Conservation (phyloP, 2,113 vertebrate genomes). For the Mus pahari region DNA sequence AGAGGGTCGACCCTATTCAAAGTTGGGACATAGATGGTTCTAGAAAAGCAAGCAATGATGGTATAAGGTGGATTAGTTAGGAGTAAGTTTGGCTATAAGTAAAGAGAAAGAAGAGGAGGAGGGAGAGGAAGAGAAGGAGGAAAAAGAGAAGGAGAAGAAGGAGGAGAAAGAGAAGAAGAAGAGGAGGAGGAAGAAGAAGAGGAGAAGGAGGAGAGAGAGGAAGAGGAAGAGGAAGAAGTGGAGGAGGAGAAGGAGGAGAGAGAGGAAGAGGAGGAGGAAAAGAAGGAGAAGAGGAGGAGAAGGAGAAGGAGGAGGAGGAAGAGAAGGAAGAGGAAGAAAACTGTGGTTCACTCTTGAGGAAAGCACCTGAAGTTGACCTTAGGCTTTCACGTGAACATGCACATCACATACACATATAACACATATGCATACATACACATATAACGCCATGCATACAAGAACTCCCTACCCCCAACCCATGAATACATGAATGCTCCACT, state of each 20-base stretch:
- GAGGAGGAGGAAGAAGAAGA: background rate
- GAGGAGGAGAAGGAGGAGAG: background rate
- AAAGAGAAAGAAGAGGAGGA: background rate
- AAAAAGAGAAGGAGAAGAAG: too few relatives aligned
- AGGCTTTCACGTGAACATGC: background rate
- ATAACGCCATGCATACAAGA: background rate
- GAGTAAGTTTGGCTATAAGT: background rate
- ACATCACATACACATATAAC: background rate
- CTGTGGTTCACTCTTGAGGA: background rate
- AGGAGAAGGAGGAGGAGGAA: background rate
- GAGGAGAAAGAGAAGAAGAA: background rate
- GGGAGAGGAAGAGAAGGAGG: background rate
- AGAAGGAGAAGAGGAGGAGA: background rate
- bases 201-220: background rate
- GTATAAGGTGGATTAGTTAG: background rate
- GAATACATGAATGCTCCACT: too few relatives aligned
- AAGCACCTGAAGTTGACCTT: background rate
- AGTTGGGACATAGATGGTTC: background rate
- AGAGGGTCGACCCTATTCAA: conserved; percentile 2
- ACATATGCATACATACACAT: background rate
- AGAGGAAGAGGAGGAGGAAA: background rate
- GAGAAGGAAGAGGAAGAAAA: background rate
- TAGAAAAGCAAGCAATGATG: conserved; percentile 24
- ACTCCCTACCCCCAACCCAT: too few relatives aligned
- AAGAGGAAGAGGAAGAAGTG: background rate